A percentile compares a stretch with the other conserved stretches of the same genome.
phyloP scores from a whole-genome alignment of 2,888 invertebrate genomes.

The Pyrrhia umbra region DNA sequence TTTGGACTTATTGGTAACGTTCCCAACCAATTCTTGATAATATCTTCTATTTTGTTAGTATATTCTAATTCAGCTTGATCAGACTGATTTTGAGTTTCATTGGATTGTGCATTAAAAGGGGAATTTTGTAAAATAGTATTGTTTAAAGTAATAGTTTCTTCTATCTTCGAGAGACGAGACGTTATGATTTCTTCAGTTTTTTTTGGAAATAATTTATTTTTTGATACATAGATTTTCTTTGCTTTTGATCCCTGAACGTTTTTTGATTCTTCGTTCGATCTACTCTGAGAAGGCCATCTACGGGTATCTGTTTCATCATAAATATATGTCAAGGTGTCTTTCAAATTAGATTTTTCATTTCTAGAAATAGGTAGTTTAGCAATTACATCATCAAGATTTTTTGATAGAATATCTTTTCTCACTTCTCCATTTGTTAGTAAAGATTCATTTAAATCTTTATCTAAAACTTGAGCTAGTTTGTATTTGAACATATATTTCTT shows the following conservation, averaged over 20 bases:
- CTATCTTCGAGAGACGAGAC: slow-evolving; percentile 1
- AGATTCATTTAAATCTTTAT: background rate
- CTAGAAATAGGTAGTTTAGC: background rate
- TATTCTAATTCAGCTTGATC: slow-evolving; percentile 8
- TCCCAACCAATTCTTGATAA: slow-evolving; percentile 25
- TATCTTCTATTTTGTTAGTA: background rate
- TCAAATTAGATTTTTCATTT: slow-evolving; percentile 5
- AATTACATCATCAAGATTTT: background rate
- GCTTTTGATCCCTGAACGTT: background rate
- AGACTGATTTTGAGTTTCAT: background rate
- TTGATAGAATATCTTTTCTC: slow-evolving; percentile 11
- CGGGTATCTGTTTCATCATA: slow-evolving; percentile 1
- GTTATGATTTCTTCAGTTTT: background rate
- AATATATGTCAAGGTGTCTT: slow-evolving; percentile 8
- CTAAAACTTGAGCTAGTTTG: background rate
- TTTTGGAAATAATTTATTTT: background rate
- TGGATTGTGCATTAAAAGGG: slow-evolving; percentile 3
- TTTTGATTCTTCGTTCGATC: background rate
- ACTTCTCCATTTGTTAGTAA: background rate
- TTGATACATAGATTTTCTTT: slow-evolving; percentile 5
- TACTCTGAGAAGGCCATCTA: background rate
- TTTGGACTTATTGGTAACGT: background rate
- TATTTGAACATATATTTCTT: background rate
- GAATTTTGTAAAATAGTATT: slow-evolving; percentile 15
- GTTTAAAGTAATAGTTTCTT: background rate